Evolutionary conservation across 2,888 invertebrate genomes (phyloP), one percentile per base, ranked within the genome.

Genomic region (Pristionchus maxplancki): DNA sequence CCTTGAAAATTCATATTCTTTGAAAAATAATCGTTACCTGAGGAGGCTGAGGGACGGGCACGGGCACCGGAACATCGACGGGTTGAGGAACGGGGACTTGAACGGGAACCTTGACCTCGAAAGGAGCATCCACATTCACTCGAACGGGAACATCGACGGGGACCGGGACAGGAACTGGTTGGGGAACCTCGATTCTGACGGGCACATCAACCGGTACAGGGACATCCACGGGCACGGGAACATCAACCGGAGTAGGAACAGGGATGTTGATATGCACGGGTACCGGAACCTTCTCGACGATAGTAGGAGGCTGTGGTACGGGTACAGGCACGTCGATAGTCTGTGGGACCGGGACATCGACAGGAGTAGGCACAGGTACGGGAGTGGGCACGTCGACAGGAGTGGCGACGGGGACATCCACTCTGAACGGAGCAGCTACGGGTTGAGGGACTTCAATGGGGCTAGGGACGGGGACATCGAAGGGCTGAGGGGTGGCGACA

Each of bases 291-390:
- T 64, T 78, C 58, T 87, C 86, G n/a, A 87, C 31, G 71, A 87
- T 87, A 24, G 86, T 87, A 71, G 86, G 86, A 87, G 86, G 86
- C 71, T 71, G 86, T 24, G 86, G 86, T 71, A 87, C 86, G 8
- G 86, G 71, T 20, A 87, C 71, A 6, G 86, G 86, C 17, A 87
- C 86, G 11, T 67, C 71, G 20, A 87, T 37, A 9, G 44, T 31
- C 71, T 87, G 86, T 71, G 86, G 86, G 2, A 88, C 53, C 17
- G 88, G 58, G n/a, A 88, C 81, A 1, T 58, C 58, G 34, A 53
- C 34, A 15, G 88, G 88, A 44, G 88, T 81, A 24, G 88, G 78
- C 1, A 88, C 88, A 37, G 88, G 58, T 20, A 88, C 78, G 62
- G 78, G 78, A 37, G 37, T 37, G 20, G 88, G 88, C 4, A 62